Conservation (phyloP, 2,113 vertebrate genomes). For the Nycticebus coucang region DNA sequence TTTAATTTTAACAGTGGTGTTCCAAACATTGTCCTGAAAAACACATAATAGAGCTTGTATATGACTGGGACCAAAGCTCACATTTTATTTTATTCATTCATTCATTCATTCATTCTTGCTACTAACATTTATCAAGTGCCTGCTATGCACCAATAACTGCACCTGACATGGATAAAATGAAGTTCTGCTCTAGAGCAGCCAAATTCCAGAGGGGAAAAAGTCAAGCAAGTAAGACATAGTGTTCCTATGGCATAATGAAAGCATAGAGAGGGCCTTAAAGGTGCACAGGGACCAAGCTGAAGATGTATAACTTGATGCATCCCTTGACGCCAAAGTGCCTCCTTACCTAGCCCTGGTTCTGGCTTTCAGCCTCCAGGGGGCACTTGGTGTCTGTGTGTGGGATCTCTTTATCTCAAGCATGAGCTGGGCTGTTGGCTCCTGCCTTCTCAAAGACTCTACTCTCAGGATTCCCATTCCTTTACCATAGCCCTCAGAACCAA, state of each 20-base stretch:
- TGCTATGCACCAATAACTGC: not conserved
- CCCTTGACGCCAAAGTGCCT: not conserved
- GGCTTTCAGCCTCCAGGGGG: not conserved
- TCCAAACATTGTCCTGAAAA: not conserved
- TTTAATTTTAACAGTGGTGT: not conserved
- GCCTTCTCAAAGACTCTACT: not conserved
- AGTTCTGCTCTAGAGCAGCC: not conserved
- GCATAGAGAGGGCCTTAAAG: not conserved
- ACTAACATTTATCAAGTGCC: not conserved
- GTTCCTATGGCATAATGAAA: not conserved
- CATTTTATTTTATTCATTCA: not conserved
- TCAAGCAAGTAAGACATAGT: not conserved
- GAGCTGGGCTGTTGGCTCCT: no score
- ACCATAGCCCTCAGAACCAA: not conserved
- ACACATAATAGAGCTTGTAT: not conserved
- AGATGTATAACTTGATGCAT: accelerated
- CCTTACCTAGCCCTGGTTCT: not conserved
- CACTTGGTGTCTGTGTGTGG: not conserved
- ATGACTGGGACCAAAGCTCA: not conserved
- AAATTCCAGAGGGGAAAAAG: not conserved
- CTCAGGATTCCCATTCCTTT: not conserved
- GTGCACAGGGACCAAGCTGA: not conserved
- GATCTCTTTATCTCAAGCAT: not conserved
- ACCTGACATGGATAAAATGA: not conserved
- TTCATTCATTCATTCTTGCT: not conserved